phyloP scores from a whole-genome alignment of 2,888 invertebrate genomes.

The Catonia carolina region DNA sequence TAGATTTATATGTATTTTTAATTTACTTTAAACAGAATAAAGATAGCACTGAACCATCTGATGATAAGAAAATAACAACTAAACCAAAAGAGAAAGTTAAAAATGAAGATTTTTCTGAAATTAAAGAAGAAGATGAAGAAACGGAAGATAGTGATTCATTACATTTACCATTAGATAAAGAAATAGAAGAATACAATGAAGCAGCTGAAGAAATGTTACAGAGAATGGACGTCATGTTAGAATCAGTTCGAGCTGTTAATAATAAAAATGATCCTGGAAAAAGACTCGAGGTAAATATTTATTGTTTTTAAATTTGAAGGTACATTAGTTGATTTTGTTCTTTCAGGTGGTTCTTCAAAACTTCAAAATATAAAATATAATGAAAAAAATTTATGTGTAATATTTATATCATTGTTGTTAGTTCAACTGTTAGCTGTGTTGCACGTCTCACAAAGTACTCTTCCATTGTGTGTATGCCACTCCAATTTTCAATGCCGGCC shows the following conservation, averaged over 20 bases:
- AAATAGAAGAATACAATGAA: slow-evolving; percentile 38
- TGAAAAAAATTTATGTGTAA: neutral
- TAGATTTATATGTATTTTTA: too few relatives aligned
- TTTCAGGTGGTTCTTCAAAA: neutral
- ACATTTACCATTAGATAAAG: slow-evolving; percentile 29
- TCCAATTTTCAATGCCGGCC: too few relatives aligned
- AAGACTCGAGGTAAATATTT: slow-evolving; percentile 50
- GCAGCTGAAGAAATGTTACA: slow-evolving; percentile 44
- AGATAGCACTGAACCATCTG: neutral
- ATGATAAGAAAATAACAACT: neutral
- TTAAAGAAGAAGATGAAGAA: too few relatives aligned
- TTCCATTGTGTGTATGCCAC: too few relatives aligned
- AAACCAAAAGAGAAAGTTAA: neutral
- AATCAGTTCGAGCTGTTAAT: slow-evolving; percentile 52
- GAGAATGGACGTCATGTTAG: slow-evolving; percentile 53
- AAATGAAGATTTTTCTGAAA: neutral
- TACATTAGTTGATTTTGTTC: neutral
- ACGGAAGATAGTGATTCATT: too few relatives aligned
- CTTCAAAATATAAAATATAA: neutral
- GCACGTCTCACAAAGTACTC: too few relatives aligned
- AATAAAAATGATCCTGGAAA: slow-evolving; percentile 56
- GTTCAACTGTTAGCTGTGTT: too few relatives aligned
- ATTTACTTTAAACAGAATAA: neutral
- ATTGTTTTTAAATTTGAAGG: too few relatives aligned
- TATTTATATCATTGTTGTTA: too few relatives aligned